phyloP scores from a whole-genome alignment of 2,888 invertebrate species.

The Cyaniris semiargus region DNA sequence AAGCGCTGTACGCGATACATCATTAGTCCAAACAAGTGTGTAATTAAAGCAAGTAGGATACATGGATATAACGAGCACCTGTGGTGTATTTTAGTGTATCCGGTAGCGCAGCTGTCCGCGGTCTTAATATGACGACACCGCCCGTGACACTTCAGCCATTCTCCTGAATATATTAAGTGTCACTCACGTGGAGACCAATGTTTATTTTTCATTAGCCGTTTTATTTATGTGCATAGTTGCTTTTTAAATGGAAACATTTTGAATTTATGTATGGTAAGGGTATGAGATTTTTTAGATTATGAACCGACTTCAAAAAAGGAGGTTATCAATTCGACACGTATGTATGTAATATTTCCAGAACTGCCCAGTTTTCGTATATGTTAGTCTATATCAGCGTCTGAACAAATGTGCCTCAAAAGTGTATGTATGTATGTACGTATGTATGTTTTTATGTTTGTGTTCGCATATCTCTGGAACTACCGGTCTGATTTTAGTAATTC shows the following conservation, averaged over 20 bases:
- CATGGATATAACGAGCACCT: constrained; percentile 62
- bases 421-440: too few relatives aligned
- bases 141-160: constrained; percentile 61
- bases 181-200: constrained; percentile 43
- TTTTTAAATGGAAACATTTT: not conserved
- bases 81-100: constrained; percentile 64
- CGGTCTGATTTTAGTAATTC: too few relatives aligned
- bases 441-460: too few relatives aligned
- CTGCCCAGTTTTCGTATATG: too few relatives aligned
- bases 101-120: constrained; percentile 71
- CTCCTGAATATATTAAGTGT: constrained; percentile 66
- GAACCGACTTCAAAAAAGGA: too few relatives aligned
- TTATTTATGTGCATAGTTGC: not conserved
- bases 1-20: not conserved
- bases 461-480: too few relatives aligned
- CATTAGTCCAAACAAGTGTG: constrained; percentile 29
- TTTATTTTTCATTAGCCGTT: constrained; percentile 28
- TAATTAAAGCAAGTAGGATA: constrained; percentile 59
- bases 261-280: too few relatives aligned
- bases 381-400: too few relatives aligned
- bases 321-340: too few relatives aligned
- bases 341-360: too few relatives aligned
- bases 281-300: too few relatives aligned
- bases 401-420: too few relatives aligned
- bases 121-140: constrained; percentile 67